These are phyloP conservation scores for Cosmopolites sordidus DNA, from an alignment of 2,888 invertebrate genomes.

Conservation along the genomic window DNA sequence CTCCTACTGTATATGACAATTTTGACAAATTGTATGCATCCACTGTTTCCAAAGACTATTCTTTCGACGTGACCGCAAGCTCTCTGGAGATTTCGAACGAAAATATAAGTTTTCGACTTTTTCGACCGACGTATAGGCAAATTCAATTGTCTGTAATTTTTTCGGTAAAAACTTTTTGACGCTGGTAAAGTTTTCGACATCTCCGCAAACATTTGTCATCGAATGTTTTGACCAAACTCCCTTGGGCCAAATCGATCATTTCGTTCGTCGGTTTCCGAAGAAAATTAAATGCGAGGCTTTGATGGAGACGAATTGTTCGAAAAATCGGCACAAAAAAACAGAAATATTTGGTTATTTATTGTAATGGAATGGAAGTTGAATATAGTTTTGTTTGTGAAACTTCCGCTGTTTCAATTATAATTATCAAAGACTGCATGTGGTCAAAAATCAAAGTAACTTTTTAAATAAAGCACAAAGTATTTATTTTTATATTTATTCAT, in stretches of 20 bases:
- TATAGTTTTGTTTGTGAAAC: too few relatives aligned
- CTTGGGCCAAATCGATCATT: slow-evolving; percentile 26
- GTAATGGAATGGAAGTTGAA: too few relatives aligned
- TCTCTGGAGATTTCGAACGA: not conserved
- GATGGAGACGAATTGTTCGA: slow-evolving; percentile 22
- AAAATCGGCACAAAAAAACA: not conserved
- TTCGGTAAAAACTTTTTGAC: slow-evolving; percentile 18
- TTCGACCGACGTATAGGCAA: slow-evolving; percentile 13
- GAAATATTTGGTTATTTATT: not conserved
- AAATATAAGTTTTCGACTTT: not conserved
- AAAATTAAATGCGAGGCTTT: slow-evolving; percentile 24
- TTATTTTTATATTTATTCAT: too few relatives aligned
- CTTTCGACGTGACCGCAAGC: not conserved
- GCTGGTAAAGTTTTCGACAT: slow-evolving; percentile 24
- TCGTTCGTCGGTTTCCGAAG: slow-evolving; percentile 18
- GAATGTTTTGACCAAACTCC: slow-evolving; percentile 27
- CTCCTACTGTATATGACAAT: too few relatives aligned
- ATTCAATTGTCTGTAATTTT: slow-evolving; percentile 28
- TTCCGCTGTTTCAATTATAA: too few relatives aligned
- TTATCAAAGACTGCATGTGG: too few relatives aligned
- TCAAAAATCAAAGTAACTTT: too few relatives aligned
- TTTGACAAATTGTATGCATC: too few relatives aligned
- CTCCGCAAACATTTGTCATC: slow-evolving; percentile 27
- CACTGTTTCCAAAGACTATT: too few relatives aligned
- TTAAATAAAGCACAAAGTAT: too few relatives aligned